Percentiles rank a stretch among this genome's conserved stretches.
phyloP scores from a whole-genome alignment of 2,113 vertebrate genomes.

The Poicephalus gulielmi region DNA sequence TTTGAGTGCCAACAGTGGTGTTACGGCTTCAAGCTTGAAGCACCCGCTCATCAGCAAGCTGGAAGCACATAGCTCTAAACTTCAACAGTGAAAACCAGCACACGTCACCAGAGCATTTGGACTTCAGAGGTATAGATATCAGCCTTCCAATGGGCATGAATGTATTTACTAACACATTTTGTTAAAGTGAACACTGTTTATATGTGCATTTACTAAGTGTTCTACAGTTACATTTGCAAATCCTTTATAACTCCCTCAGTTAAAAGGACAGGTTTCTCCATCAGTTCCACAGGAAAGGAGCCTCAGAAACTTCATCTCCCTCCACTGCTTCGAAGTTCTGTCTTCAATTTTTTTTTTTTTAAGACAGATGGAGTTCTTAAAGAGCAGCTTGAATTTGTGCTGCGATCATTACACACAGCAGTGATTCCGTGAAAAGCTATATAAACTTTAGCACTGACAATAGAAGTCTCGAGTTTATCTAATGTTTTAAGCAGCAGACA shows the following conservation, averaged over 20 bases:
- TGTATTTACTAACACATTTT: not conserved
- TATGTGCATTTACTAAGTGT: not conserved
- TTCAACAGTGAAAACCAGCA: not conserved
- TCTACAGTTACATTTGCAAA: not conserved
- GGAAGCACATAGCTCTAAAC: not conserved
- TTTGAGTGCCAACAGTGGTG: not conserved
- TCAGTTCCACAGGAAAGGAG: not conserved
- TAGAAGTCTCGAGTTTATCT: not conserved
- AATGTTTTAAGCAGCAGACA: not conserved
- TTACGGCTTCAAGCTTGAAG: not conserved
- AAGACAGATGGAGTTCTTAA: not conserved
- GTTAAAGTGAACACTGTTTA: not conserved
- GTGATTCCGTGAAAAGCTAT: conserved; percentile 15
- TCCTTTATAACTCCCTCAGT: not conserved
- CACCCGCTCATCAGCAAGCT: not conserved
- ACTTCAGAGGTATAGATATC: not conserved
- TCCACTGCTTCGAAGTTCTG: not conserved
- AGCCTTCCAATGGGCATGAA: not conserved
- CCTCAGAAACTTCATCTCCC: not conserved
- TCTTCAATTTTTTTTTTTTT: not conserved
- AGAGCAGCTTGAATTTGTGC: not conserved
- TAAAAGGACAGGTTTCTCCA: not conserved
- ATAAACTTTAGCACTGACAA: not conserved
- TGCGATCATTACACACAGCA: not conserved
- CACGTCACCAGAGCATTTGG: not conserved